These are phyloP conservation scores for Pleuronectes platessa DNA, from an alignment of 2,113 vertebrate species.

Conservation along the genomic window DNA sequence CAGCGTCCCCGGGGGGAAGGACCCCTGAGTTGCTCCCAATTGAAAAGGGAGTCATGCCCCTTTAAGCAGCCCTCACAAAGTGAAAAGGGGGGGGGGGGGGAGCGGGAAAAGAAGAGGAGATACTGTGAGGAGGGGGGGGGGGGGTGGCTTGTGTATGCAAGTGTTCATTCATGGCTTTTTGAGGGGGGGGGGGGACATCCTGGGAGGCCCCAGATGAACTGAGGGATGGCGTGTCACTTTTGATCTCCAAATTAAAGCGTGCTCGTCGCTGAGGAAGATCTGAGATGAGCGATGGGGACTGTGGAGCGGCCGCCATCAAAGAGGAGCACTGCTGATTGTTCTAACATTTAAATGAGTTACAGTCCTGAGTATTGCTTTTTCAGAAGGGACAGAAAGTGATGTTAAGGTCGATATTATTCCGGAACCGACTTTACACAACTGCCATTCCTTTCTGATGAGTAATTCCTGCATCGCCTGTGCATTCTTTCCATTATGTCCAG, in stretches of 20 bases:
- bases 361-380: not conserved
- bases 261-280: conserved; percentile 31
- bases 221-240: conserved; percentile 73
- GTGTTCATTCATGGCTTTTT: conserved; percentile 73
- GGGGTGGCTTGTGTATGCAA: conserved; percentile 59
- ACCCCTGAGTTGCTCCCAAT: conserved; percentile 83
- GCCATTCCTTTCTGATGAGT: conserved; percentile 37
- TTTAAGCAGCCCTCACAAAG: conserved; percentile 87
- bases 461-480: conserved; percentile 6
- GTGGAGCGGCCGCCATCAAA: conserved; percentile 32
- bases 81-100: conserved; percentile 65
- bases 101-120: conserved; percentile 69
- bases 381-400: conserved; percentile 15
- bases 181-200: conserved; percentile 58
- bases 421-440: conserved; percentile 16
- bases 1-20: conserved; percentile 73
- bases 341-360: conserved; percentile 31
- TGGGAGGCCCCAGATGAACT: conserved; percentile 66
- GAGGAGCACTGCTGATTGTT: conserved; percentile 24
- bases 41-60: conserved; percentile 88
- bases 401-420: conserved; percentile 35
- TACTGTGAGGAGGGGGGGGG: conserved; percentile 47
- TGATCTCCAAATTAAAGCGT: conserved; percentile 80
- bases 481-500: conserved; percentile 27
- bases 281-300: conserved; percentile 48